Evolutionary conservation across 2,797 vertebrate genomes (phyloP), one percentile per base, ranked within the genome.

Genomic region (Pelodytes ibericus): DNA sequence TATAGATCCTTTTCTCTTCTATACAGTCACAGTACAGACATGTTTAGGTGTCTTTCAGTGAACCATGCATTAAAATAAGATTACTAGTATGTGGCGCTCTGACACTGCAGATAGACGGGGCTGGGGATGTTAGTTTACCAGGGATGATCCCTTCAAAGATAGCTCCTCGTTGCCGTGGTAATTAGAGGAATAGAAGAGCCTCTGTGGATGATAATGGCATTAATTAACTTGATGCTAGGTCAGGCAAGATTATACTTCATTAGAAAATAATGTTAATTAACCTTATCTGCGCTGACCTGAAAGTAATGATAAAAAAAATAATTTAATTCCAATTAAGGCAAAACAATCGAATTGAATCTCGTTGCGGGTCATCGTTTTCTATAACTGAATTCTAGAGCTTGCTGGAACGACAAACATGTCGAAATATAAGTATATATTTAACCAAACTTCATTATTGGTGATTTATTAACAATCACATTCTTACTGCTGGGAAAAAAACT

Each of bases 181-280:
- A 71, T 71, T 44, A 39, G 41, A 22, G 68, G 59, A 26, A 60
- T 57, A 26, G 59, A 33, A 49, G 22, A 7, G 2, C 31, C 22
- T 59, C 24, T 27, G 13, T 25, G n/a, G 58, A 18, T 20, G 36
- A 22, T 49, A 61, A 47, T 8, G 41, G 16, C 57, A 30, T 36
- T 51, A 47, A 72, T 61, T 47, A 27, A 29, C 61, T 8, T 61
- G 58, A 44, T 72, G 36, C 26, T 26, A 72, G 57, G 58, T 61
- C 57, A 49, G 26, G 10, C 39, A 24, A 15, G 30, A n/a, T 70
- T n/a, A 26, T 24, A 44, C 25, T 5, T 71, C 33, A 29, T 71
- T 71, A 3, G 25, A 27, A 36, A 71, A 41, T 20, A 51, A 49
- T 61, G 24, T 31, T 41, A 30, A 49, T 49, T 72, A 47, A 30